phyloP scores from a whole-genome alignment of 2,888 invertebrate species.

The Pseudococcus jackbeardsleyi region DNA sequence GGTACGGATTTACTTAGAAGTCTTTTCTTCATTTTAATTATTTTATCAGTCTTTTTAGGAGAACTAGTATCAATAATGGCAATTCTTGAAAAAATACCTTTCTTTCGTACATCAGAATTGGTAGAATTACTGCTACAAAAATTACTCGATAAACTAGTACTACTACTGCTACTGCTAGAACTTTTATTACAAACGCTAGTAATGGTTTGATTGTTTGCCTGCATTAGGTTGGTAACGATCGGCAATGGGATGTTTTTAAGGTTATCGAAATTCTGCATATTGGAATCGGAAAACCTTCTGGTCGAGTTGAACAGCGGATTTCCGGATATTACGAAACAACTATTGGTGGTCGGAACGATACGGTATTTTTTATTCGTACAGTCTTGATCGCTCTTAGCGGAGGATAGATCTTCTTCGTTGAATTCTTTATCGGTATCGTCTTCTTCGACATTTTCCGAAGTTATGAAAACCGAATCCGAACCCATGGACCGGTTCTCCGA shows the following conservation, averaged over 20 bases:
- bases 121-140: slow-evolving; percentile 57
- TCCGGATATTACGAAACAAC: not conserved
- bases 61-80: slow-evolving; percentile 58
- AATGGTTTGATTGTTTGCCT: slow-evolving; percentile 36
- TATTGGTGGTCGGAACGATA: slow-evolving; percentile 39
- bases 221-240: slow-evolving; percentile 55
- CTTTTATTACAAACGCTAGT: slow-evolving; percentile 55
- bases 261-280: slow-evolving; percentile 27
- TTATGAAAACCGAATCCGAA: slow-evolving; percentile 64
- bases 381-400: slow-evolving; percentile 62
- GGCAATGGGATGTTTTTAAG: not conserved
- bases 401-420: slow-evolving; percentile 53
- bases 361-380: slow-evolving; percentile 64
- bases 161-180: slow-evolving; percentile 55
- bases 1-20: slow-evolving; percentile 59
- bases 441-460: slow-evolving; percentile 56
- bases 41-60: slow-evolving; percentile 50
- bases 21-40: slow-evolving; percentile 32
- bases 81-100: slow-evolving; percentile 57
- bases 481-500: slow-evolving; percentile 62
- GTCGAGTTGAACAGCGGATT: not conserved
- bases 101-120: slow-evolving; percentile 35
- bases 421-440: slow-evolving; percentile 62
- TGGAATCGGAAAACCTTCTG: slow-evolving; percentile 60
- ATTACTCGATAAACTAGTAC: slow-evolving; percentile 58